Evolutionary conservation across 1,140 invertebrate species (phyloP), one percentile per base, ranked within the genome.

Genomic region (Ceratina calcarata): DNA sequence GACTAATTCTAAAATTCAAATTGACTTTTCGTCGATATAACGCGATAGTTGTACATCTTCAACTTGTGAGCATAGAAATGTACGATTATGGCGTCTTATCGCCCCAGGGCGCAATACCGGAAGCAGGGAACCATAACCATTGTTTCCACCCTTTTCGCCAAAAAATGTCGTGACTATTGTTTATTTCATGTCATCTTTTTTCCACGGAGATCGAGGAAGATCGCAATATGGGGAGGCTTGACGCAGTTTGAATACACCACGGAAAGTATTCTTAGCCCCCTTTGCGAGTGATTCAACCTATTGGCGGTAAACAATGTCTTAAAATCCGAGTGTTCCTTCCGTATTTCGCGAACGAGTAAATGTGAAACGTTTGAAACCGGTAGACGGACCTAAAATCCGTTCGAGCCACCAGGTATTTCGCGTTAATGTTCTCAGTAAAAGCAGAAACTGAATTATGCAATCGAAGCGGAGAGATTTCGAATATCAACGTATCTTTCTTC

Each of bases 121-220:
- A 78, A 70, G 79, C 53, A 57, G 61, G 66, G 51, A 24, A 20
- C 51, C 51, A 62, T 72, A 60, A 71, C 75, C 32, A 86, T 86
- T 86, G 83, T 86, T 71, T 84, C 32, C 75, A 24, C 62, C 75
- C 83, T 73, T 76, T 64, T 72, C 67, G 22, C 15, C 55, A 61
- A 53, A 78, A 85, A 79, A 51, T 74, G 82, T 76, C 73, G 80
- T 69, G 51, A 45, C 82, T 55, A 86, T 86, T 86, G 84, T 86
- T 85, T 86, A 86, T 70, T 45, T 6, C 6, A 45, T 6, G 37
- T 45, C 7, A 45, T 45, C 10, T 79, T 85, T 86, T 86, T 76
- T 82, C 62, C 64, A 58, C 75, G 45, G 69, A 60, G 57, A 78
- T 85, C 83, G 55, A 57, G 37, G 74, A 67, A 80, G 78, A 85